Evolutionary conservation across 2,113 vertebrate genomes (phyloP).

Genomic region (Datnioides undecimradiatus): DNA sequence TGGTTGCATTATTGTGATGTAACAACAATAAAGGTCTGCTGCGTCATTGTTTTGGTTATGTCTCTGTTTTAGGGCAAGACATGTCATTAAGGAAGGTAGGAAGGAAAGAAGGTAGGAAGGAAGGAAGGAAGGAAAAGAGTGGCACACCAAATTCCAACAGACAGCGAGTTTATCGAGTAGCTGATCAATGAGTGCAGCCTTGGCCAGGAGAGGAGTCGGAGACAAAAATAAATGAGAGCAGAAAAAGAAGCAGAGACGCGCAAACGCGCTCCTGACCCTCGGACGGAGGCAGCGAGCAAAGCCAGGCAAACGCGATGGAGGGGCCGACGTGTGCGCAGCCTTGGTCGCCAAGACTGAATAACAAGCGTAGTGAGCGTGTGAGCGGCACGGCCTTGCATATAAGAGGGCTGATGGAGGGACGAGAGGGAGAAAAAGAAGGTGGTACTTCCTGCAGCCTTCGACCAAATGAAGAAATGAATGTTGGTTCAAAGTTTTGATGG

Average conservation of each 20-base stretch:
- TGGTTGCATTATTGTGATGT: neutral
- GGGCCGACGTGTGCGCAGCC: slow-evolving; percentile 1
- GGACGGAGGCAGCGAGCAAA: neutral
- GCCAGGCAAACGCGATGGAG: slow-evolving; percentile 15
- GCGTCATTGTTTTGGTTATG: neutral
- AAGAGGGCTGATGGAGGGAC: slow-evolving; percentile 15
- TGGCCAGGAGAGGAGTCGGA: slow-evolving; percentile 14
- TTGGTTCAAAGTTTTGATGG: slow-evolving; percentile 8
- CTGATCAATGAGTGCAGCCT: slow-evolving; percentile 37
- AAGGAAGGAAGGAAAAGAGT: neutral
- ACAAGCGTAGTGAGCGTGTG: neutral
- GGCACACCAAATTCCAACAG: slow-evolving; percentile 1
- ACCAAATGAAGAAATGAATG: slow-evolving; percentile 13
- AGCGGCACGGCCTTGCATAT: slow-evolving; percentile 31
- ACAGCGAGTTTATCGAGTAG: slow-evolving; percentile 29
- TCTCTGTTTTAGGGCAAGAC: neutral
- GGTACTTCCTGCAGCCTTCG: slow-evolving; percentile 28
- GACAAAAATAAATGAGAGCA: neutral
- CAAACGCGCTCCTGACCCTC: slow-evolving; percentile 10
- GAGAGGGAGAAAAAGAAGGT: neutral
- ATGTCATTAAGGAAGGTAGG: neutral
- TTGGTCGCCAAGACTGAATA: slow-evolving; percentile 14
- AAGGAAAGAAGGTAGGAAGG: neutral
- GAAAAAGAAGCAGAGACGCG: slow-evolving; percentile 4
- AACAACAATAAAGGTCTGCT: neutral